Evolutionary conservation across 2,888 invertebrate genomes (phyloP).

Genomic region (Pomacea canaliculata): DNA sequence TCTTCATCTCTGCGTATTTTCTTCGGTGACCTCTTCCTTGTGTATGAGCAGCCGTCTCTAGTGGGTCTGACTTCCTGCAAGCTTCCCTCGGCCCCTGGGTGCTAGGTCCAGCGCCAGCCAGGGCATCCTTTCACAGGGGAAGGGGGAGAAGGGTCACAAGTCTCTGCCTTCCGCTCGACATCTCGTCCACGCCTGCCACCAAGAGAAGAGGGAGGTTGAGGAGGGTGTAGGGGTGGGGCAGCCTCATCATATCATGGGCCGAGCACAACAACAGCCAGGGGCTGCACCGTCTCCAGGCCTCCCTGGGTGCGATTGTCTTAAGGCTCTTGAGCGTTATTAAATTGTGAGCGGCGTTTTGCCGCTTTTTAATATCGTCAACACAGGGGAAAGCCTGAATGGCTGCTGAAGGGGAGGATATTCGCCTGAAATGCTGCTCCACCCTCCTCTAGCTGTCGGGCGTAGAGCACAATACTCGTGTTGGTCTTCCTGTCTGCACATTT

Average conservation of each 20-base stretch:
- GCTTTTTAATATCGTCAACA: slow-evolving; percentile 9
- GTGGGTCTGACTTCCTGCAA: too few relatives aligned
- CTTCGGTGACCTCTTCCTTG: background rate
- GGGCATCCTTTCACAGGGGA: too few relatives aligned
- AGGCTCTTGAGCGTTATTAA: slow-evolving; percentile 8
- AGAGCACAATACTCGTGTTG: background rate
- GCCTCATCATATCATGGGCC: too few relatives aligned
- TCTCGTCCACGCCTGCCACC: too few relatives aligned
- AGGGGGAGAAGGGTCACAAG: too few relatives aligned
- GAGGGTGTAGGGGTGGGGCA: too few relatives aligned
- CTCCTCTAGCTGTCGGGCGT: slow-evolving; percentile 1
- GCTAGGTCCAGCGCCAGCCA: too few relatives aligned
- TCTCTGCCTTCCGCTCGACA: too few relatives aligned
- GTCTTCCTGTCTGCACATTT: background rate
- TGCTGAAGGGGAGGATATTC: background rate
- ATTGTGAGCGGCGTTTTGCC: slow-evolving; percentile 4
- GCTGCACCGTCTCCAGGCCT: background rate
- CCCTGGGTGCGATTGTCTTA: background rate
- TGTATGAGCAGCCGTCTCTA: background rate
- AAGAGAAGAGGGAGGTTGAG: too few relatives aligned
- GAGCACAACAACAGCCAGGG: too few relatives aligned
- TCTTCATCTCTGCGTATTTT: background rate
- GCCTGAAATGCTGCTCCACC: background rate
- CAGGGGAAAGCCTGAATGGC: background rate
- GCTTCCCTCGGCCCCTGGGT: too few relatives aligned